Base-by-base conservation (phyloP, 2,113 vertebrate genomes). In the Gnathonemus longibarbis region DNA sequence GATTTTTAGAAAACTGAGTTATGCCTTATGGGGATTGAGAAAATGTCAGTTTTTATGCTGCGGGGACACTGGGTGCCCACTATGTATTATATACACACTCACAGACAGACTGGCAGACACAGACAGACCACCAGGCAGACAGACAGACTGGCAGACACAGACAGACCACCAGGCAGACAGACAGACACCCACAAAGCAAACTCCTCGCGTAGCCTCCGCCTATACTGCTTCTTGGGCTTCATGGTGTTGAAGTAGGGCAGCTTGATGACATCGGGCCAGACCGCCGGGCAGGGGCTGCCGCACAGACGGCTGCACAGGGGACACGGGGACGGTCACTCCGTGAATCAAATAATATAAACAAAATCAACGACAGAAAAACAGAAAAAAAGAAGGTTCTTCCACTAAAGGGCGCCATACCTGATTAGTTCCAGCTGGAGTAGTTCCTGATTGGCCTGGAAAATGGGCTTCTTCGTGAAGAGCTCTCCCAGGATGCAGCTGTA, bases 161-260 rank as follows among this genome's bases (percentile, higher is more conserved):
- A 8, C 21, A 48, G 46, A 15, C 24, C 5, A 0, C 1, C 17
- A 6, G 19, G 0, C 21, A 24, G 21, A 1, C 21, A 58, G 21
- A 8, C 5, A 24, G 5, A 27, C 80, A 95, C 95, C 9, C 94
- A 99, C 98, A 99, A 97, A 91, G 98, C 96, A 93, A 99, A 99
- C 94, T 99, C 98, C 94, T 99, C 98, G 83, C 98, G 95, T 89
- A 99, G 96, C 24, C 98, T 96, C 52, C 98, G 95, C 87, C 98
- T 96, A 93, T 99, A 99, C 93, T 99, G 98, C 94, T 99, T 99
- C 96, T 99, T 99, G 88, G 98, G 98, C 92, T 99, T 99, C 98
- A 99, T 99, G 88, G 98, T 98, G 95, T 99, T 99, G 95, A 99
- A 99, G 91, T 99, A 98, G 70, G 98, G 97, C 89, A 99, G 95